phyloP scores from a whole-genome alignment of 1,140 invertebrate species.

The Caenorhabditis remanei region DNA sequence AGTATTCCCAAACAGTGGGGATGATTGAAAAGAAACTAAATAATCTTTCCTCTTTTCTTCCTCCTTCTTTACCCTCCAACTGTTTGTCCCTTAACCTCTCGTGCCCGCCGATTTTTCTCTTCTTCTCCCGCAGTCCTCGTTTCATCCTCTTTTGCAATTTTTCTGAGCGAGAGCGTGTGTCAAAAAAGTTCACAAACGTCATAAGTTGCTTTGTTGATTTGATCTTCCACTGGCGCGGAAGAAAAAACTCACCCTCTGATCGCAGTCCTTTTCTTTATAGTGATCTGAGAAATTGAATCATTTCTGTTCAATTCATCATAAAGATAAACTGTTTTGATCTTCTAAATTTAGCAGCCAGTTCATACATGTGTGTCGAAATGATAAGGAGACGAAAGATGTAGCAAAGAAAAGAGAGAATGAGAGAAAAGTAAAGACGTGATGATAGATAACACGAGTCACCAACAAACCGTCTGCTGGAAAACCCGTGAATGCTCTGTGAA shows the following conservation, averaged over 20 bases:
- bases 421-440: not conserved
- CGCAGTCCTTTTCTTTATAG: not conserved
- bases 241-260: conserved; percentile 1
- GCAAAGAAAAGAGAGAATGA: not conserved
- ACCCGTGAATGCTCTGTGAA: not conserved
- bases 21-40: conserved; percentile 46
- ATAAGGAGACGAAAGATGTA: not conserved
- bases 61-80: conserved; percentile 17
- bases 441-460: not conserved
- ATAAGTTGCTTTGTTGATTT: conserved; percentile 46
- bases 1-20: conserved; percentile 49
- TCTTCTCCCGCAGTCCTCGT: not conserved
- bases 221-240: conserved; percentile 32
- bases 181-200: conserved; percentile 53
- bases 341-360: not conserved
- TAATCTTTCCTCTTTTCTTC: conserved; percentile 49
- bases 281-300: conserved; percentile 14
- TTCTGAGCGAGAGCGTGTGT: conserved; percentile 42
- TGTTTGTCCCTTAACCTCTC: conserved; percentile 44
- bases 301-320: not conserved
- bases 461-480: conserved; percentile 22
- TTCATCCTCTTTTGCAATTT: conserved; percentile 11
- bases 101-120: conserved; percentile 17
- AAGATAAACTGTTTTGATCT: not conserved
- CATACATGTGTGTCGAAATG: not conserved